Conservation (phyloP, 2,113 vertebrate species). For the Jacana jacana region DNA sequence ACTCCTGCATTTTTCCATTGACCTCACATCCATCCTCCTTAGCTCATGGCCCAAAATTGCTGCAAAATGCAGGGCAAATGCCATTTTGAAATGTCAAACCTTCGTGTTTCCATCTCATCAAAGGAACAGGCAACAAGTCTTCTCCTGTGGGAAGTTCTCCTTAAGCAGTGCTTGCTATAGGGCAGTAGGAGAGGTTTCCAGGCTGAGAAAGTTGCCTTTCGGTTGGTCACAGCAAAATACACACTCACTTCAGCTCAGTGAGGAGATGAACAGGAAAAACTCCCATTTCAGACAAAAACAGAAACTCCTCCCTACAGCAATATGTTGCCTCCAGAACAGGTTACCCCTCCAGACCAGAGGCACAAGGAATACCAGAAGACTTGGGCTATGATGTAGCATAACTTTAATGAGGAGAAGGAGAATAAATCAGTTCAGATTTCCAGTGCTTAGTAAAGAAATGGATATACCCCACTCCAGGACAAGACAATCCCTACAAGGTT, state of each 20-base stretch:
- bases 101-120: accelerated
- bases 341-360: neutral
- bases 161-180: neutral
- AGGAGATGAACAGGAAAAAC: neutral
- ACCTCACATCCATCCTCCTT: neutral
- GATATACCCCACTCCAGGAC: neutral
- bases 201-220: neutral
- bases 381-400: slow-evolving; percentile 3
- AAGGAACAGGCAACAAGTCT: neutral
- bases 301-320: neutral
- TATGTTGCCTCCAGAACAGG: neutral
- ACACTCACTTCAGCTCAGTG: neutral
- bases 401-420: slow-evolving; percentile 43
- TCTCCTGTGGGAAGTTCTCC: neutral
- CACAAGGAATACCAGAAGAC: neutral
- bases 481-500: neutral
- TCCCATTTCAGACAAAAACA: neutral
- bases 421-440: neutral
- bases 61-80: neutral
- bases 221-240: neutral
- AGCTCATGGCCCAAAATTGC: neutral
- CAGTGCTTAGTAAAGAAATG: neutral
- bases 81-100: neutral
- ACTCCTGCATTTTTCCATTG: neutral
- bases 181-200: neutral